Evolutionary conservation across 1,140 invertebrate genomes (phyloP).

Genomic region (Drosophila virilis): DNA sequence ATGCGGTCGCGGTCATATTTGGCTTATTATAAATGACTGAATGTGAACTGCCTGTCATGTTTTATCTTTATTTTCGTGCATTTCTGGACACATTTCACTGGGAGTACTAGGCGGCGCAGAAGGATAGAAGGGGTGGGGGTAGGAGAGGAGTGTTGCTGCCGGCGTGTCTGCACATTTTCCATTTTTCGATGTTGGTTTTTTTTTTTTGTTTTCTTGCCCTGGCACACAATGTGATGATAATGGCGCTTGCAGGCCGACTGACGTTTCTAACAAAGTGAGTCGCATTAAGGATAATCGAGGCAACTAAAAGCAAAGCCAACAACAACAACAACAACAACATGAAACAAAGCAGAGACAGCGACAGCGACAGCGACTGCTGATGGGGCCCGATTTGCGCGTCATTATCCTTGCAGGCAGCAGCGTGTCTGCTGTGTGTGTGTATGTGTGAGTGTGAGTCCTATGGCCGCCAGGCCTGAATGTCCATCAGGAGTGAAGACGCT

Average conservation of each 20-base stretch:
- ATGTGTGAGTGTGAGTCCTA: constrained; percentile 10
- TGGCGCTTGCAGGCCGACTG: constrained; percentile 80
- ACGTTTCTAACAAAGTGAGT: constrained; percentile 82
- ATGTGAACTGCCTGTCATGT: constrained; percentile 81
- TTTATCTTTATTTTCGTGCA: constrained; percentile 81
- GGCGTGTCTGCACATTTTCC: constrained; percentile 78
- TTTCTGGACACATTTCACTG: constrained; percentile 51
- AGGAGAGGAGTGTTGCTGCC: constrained; percentile 15
- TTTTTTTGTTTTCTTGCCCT: constrained; percentile 18
- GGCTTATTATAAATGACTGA: constrained; percentile 77
- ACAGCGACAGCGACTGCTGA: constrained; percentile 37
- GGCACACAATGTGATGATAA: constrained; percentile 69
- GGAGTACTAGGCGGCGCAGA: not conserved
- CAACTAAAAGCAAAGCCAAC: constrained; percentile 72
- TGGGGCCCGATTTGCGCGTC: constrained; percentile 74
- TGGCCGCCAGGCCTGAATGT: constrained; percentile 67
- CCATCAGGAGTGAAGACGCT: constrained; percentile 66
- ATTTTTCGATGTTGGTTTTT: constrained; percentile 45
- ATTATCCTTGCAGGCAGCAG: constrained; percentile 60
- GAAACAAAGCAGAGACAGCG: constrained; percentile 72
- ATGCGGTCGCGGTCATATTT: constrained; percentile 73
- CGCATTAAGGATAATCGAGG: constrained; percentile 83
- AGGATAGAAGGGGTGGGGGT: not conserved
- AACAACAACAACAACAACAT: constrained; percentile 53
- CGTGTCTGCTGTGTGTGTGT: constrained; percentile 14